Conservation (phyloP, 2,113 vertebrate species). For the Nesogale talazaci region DNA sequence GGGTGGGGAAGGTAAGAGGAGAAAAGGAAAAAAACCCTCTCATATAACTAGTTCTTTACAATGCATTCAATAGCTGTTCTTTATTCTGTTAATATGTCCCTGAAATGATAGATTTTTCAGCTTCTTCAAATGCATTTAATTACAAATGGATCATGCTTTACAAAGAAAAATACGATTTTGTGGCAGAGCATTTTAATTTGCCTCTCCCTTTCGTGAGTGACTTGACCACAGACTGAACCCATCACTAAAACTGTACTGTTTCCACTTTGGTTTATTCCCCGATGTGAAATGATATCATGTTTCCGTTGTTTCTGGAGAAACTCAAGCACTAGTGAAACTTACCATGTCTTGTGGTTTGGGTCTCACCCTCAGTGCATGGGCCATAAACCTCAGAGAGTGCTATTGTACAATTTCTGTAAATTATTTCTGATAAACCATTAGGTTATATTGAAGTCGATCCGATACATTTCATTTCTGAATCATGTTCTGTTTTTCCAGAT, state of each 20-base stretch:
- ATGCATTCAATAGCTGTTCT: not conserved
- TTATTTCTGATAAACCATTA: constrained; percentile 62
- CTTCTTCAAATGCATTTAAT: not conserved
- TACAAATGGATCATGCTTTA: constrained; percentile 19
- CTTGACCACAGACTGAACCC: constrained; percentile 80
- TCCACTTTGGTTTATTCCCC: constrained; percentile 74
- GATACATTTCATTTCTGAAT: not conserved
- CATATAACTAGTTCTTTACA: not conserved
- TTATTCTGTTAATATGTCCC: not conserved
- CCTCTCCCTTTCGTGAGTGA: constrained; percentile 67
- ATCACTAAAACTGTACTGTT: constrained; percentile 68
- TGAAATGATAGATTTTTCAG: not conserved
- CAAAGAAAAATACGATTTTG: constrained; percentile 11
- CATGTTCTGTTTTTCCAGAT: constrained; percentile 35
- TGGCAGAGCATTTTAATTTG: constrained; percentile 42
- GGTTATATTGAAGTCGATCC: constrained; percentile 60
- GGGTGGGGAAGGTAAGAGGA: not conserved
- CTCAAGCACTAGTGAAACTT: constrained; percentile 76
- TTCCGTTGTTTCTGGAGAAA: constrained; percentile 84
- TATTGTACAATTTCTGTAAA: constrained; percentile 74
- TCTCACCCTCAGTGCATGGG: constrained; percentile 67
- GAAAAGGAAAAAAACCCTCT: not conserved
- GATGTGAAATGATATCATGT: constrained; percentile 79
- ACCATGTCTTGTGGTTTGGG: constrained; percentile 79
- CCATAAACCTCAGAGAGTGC: constrained; percentile 65